These are phyloP conservation scores for Plestiodon gilberti DNA, from an alignment of 2,113 vertebrate genomes.

Conservation along the genomic window DNA sequence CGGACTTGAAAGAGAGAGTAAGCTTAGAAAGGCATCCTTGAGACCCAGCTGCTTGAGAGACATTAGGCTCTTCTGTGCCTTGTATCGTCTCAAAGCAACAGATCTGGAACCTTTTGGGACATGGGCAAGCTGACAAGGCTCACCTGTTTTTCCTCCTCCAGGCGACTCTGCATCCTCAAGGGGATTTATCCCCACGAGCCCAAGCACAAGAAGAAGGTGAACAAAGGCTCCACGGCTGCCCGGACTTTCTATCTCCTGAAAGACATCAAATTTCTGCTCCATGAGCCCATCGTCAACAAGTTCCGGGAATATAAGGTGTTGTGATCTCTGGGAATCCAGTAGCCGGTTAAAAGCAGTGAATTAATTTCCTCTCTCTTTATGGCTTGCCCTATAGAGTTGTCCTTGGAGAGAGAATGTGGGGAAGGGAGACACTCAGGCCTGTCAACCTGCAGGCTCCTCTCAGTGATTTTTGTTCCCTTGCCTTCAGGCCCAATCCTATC, in stretches of 20 bases:
- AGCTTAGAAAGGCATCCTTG: too few species aligned
- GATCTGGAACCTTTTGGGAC: accelerated
- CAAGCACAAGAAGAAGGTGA: slow-evolving; percentile 98
- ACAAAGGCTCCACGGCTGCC: slow-evolving; percentile 91
- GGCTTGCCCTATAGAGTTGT: background rate
- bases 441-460: too few species aligned
- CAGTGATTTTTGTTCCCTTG: background rate
- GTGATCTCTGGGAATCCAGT: accelerated
- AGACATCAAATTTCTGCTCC: slow-evolving; percentile 95
- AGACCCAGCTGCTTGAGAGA: background rate
- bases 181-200: slow-evolving; percentile 98
- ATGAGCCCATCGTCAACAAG: slow-evolving; percentile 93
- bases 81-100: background rate
- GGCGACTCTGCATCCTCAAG: slow-evolving; percentile 95
- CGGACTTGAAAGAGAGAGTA: too few species aligned
- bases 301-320: slow-evolving; percentile 95
- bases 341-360: background rate
- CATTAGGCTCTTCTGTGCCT: background rate
- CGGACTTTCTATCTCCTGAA: slow-evolving; percentile 95
- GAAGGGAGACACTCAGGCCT: background rate
- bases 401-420: background rate
- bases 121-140: background rate
- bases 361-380: background rate
- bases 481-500: too few species aligned
- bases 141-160: slow-evolving; percentile 51